phyloP scores from a whole-genome alignment of 2,888 invertebrate species.

The Hirtodrosophila duncani region DNA sequence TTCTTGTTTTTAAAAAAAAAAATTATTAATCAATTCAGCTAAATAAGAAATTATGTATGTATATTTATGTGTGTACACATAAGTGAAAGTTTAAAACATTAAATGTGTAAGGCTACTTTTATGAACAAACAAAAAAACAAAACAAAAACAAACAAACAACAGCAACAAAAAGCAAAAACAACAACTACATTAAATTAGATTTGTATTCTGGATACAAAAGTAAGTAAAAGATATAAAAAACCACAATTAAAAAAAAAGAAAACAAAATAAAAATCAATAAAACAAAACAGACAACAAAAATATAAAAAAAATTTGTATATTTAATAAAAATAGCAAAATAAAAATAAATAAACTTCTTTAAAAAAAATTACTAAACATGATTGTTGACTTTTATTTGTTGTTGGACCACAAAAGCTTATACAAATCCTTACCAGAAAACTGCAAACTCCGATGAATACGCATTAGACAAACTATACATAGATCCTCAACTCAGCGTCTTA shows the following conservation, averaged over 20 bases:
- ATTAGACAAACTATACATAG: no score
- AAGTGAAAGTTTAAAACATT: slow-evolving; percentile 71
- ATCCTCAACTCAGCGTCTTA: no score
- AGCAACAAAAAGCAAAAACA: slow-evolving; percentile 38
- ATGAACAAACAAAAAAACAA: slow-evolving; percentile 51
- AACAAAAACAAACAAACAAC: slow-evolving; percentile 27
- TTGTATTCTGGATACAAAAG: slow-evolving; percentile 73
- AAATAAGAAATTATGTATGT: slow-evolving; percentile 53
- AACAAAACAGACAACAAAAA: slow-evolving; percentile 39
- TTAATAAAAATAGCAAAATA: slow-evolving; percentile 76
- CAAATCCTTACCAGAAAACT: slow-evolving; percentile 1
- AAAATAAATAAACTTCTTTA: slow-evolving; percentile 70
- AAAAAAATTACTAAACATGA: slow-evolving; percentile 39
- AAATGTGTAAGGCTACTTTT: slow-evolving; percentile 66
- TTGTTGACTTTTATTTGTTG: no score
- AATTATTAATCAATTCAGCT: slow-evolving; percentile 62
- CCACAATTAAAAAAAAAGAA: slow-evolving; percentile 41
- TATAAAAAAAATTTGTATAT: slow-evolving; percentile 75
- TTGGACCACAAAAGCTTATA: no score
- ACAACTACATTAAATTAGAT: slow-evolving; percentile 66
- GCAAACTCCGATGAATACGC: no score
- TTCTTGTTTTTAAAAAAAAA: slow-evolving; percentile 68
- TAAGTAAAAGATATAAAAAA: slow-evolving; percentile 45
- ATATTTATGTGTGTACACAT: no score
- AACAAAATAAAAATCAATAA: slow-evolving; percentile 26